Percentiles rank a stretch among this genome's conserved stretches.
Conservation (phyloP, 1,140 invertebrate species). For the Heliconius eleuchia region DNA sequence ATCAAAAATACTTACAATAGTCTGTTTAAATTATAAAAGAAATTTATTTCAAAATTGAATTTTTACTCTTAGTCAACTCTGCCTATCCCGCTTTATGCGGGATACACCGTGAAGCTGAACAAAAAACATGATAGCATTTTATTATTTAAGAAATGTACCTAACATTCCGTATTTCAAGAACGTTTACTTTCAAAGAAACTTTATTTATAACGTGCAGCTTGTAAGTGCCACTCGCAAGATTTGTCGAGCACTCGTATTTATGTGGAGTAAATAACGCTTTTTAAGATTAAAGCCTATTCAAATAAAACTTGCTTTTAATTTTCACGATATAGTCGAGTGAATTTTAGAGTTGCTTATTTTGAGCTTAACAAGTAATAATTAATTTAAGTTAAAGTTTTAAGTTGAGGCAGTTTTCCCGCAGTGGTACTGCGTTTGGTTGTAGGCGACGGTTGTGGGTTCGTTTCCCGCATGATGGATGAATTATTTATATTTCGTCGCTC, state of each 20-base stretch:
- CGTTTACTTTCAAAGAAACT: conserved; percentile 9
- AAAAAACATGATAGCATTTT: no score
- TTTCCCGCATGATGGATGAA: no score
- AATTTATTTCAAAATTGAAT: fast-evolving
- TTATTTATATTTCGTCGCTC: no score
- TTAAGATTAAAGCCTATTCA: conserved; percentile 12
- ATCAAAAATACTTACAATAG: no score
- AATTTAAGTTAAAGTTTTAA: background rate
- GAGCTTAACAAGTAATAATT: background rate
- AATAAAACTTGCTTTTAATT: conserved; percentile 11
- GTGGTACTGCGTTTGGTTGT: background rate
- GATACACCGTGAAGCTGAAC: no score
- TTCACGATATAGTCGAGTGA: background rate
- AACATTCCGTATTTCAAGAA: conserved; percentile 5
- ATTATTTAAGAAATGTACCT: no score
- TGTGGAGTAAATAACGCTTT: conserved; percentile 14
- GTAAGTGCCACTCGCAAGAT: conserved; percentile 13
- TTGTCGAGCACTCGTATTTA: conserved; percentile 10
- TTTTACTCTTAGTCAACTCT: no score
- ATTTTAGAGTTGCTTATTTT: conserved; percentile 9
- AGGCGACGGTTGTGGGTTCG: no score
- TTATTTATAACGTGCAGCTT: conserved; percentile 7
- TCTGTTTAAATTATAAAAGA: no score
- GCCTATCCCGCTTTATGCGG: no score
- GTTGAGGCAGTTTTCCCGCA: background rate